A percentile compares a stretch with the other conserved stretches of the same genome.
Evolutionary conservation across 2,888 invertebrate genomes (phyloP).

Genomic region (Cremastobaeus sp.): DNA sequence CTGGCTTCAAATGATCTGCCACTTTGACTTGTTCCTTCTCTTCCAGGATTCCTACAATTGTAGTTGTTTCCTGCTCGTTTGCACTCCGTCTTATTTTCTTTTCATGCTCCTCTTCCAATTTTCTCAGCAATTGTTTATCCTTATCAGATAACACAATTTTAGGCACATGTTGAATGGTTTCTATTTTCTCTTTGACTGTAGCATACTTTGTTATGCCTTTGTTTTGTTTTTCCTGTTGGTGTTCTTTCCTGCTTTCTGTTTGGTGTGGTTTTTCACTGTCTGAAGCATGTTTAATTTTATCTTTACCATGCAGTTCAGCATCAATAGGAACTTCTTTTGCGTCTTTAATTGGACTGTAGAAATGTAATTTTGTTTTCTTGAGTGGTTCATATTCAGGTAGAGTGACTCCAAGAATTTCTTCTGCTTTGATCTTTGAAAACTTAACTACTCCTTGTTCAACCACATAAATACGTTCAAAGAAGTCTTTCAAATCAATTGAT

Average conservation of each 20-base stretch:
- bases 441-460: constrained; percentile 85
- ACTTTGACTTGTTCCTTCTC: too few species aligned
- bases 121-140: constrained; percentile 79
- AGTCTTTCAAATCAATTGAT: constrained; percentile 80
- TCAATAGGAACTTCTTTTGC: constrained; percentile 67
- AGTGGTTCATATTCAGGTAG: constrained; percentile 34
- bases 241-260: background rate
- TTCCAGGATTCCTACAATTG: too few species aligned
- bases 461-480: constrained; percentile 83
- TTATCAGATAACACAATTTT: constrained; percentile 79
- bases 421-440: constrained; percentile 78
- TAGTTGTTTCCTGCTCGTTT: background rate
- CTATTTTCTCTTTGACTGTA: constrained; percentile 76
- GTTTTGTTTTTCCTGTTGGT: background rate
- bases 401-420: constrained; percentile 63
- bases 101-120: constrained; percentile 80
- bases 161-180: constrained; percentile 74
- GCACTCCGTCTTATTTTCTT: constrained; percentile 65
- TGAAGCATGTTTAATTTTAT: background rate
- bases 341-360: constrained; percentile 72
- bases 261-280: too few species aligned
- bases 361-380: constrained; percentile 63
- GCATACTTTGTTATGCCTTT: constrained; percentile 66
- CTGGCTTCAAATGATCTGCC: constrained; percentile 17
- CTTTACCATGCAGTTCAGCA: background rate